A percentile compares a stretch with the other conserved stretches of the same genome.
Evolutionary conservation across 2,113 vertebrate genomes (phyloP).

Genomic region (Hipposideros armiger): DNA sequence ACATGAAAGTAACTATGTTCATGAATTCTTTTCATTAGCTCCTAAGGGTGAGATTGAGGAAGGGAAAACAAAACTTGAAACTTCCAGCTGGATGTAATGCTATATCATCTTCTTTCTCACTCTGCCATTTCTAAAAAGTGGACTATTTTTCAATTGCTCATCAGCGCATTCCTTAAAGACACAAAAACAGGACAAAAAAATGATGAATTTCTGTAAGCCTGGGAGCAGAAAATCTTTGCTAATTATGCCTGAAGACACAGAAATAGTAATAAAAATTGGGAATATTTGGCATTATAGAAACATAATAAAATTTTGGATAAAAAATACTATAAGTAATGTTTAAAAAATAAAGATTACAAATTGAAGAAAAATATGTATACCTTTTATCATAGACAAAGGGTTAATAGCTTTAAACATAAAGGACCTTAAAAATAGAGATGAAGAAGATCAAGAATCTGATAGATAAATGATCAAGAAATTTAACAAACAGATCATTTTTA

Average conservation of each 20-base stretch:
- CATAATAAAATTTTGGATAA: neutral
- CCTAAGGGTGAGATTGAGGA: neutral
- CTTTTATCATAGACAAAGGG: neutral
- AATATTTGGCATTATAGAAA: neutral
- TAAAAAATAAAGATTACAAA: neutral
- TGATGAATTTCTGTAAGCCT: neutral
- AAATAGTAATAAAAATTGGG: neutral
- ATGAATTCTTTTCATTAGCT: neutral
- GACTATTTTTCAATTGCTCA: conserved; percentile 4
- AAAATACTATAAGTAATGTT: neutral
- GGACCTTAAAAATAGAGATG: neutral
- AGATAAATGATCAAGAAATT: neutral
- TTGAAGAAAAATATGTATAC: neutral
- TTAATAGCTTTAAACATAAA: neutral
- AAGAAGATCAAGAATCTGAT: neutral
- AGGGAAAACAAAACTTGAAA: neutral
- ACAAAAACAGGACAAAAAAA: neutral
- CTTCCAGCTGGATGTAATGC: neutral
- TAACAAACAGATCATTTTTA: neutral
- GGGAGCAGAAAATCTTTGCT: neutral
- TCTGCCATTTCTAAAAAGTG: neutral
- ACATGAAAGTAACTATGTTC: neutral
- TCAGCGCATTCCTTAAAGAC: neutral
- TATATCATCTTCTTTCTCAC: neutral
- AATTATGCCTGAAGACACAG: neutral